Evolutionary conservation across 2,113 vertebrate species (phyloP).

Genomic region (Dicerorhinus sumatrensis): DNA sequence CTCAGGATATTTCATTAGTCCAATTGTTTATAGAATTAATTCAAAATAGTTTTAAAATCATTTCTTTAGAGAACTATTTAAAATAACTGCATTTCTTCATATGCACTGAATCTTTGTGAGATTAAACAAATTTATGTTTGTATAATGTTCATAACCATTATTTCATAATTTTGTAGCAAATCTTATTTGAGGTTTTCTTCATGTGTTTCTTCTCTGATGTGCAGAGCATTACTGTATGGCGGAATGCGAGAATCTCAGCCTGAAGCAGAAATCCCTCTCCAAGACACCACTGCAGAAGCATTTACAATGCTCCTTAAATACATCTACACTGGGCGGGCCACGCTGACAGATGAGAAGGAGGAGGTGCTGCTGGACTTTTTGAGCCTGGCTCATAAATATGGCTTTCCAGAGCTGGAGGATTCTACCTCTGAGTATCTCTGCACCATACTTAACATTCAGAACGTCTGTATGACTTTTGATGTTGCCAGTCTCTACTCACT

Average conservation of each 20-base stretch:
- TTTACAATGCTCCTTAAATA: conserved; percentile 98
- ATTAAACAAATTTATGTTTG: conserved; percentile 36
- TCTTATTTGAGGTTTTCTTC: conserved; percentile 33
- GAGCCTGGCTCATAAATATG: conserved; percentile 97
- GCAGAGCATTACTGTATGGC: conserved; percentile 95
- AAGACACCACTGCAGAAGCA: conserved; percentile 96
- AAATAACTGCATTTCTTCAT: conserved; percentile 45
- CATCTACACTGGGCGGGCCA: conserved; percentile 97
- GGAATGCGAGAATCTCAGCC: conserved; percentile 98
- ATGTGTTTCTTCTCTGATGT: conserved; percentile 58
- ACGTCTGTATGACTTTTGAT: conserved; percentile 98
- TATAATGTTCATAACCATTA: neutral
- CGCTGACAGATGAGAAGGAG: conserved; percentile 95
- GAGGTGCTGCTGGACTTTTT: conserved; percentile 97
- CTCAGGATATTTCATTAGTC: conserved; percentile 40
- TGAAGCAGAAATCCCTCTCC: conserved; percentile 96
- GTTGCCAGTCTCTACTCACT: conserved; percentile 98
- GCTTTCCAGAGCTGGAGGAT: conserved; percentile 97
- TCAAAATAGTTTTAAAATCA: conserved; percentile 42
- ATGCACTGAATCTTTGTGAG: conserved; percentile 26
- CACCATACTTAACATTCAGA: conserved; percentile 96
- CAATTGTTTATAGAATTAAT: conserved; percentile 46
- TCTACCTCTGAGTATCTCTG: conserved; percentile 98
- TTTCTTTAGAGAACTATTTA: conserved; percentile 43
- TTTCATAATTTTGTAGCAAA: neutral